A percentile compares a stretch with the other conserved stretches of the same genome.
Conservation (phyloP, 1,140 invertebrate genomes). For the Maconellicoccus hirsutus region DNA sequence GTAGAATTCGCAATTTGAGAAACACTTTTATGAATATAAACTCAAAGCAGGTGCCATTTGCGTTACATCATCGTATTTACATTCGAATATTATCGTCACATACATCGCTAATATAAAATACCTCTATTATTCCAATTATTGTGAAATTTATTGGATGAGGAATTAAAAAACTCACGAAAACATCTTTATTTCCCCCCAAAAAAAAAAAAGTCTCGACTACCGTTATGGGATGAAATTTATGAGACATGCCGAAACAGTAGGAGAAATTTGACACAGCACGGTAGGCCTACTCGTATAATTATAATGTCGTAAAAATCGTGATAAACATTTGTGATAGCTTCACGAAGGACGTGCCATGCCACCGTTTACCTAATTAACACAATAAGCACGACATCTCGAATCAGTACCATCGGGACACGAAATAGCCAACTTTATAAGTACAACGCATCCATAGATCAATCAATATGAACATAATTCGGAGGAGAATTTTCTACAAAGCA, state of each 20-base stretch:
- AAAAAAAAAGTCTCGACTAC: background rate
- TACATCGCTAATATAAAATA: background rate
- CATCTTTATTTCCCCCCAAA: background rate
- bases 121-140: constrained; percentile 1
- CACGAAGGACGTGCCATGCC: background rate
- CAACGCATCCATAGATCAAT: too few relatives aligned
- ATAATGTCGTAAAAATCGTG: constrained; percentile 2
- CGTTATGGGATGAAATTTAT: background rate
- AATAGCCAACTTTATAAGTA: too few relatives aligned
- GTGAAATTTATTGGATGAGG: background rate
- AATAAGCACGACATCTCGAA: too few relatives aligned
- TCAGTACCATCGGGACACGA: too few relatives aligned
- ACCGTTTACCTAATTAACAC: background rate
- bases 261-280: background rate
- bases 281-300: background rate
- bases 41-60: background rate
- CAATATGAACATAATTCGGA: too few relatives aligned
- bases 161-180: background rate
- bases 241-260: background rate
- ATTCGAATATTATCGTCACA: background rate
- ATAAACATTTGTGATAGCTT: background rate
- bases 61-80: constrained; percentile 8
- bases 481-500: too few relatives aligned
- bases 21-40: background rate
- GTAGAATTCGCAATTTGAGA: constrained; percentile 6